Conservation (phyloP, 2,113 vertebrate genomes). For the Antechinus flavipes region DNA sequence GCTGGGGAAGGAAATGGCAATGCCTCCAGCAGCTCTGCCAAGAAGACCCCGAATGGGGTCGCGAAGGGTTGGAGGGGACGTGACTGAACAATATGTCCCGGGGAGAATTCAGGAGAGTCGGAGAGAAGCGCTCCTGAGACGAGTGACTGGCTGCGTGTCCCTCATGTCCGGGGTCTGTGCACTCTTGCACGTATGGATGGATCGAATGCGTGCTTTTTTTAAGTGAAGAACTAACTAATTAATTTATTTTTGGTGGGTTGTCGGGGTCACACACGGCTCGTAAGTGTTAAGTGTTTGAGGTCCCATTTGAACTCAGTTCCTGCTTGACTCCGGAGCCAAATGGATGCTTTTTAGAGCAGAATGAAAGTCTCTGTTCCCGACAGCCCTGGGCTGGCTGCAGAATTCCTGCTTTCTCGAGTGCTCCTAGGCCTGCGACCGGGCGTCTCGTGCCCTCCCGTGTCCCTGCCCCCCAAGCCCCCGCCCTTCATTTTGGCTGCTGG, state of each 20-base stretch:
- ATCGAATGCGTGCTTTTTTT: not conserved
- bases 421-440: not conserved
- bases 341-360: not conserved
- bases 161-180: not conserved
- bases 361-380: no score
- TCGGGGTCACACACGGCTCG: no score
- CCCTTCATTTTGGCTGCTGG: not conserved
- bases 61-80: not conserved
- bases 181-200: not conserved
- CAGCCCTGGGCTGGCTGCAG: not conserved
- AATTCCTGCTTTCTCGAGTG: not conserved
- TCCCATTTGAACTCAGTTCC: no score
- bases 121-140: not conserved
- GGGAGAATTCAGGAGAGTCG: not conserved
- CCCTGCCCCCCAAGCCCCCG: not conserved
- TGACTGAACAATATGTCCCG: not conserved
- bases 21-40: not conserved
- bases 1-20: not conserved
- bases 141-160: not conserved
- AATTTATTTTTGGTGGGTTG: no score
- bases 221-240: no score
- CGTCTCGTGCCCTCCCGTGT: not conserved
- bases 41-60: not conserved
- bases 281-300: no score
- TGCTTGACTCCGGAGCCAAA: not conserved